Base-by-base conservation (phyloP, 1,140 invertebrate genomes). In the Reticulitermes speratus region DNA sequence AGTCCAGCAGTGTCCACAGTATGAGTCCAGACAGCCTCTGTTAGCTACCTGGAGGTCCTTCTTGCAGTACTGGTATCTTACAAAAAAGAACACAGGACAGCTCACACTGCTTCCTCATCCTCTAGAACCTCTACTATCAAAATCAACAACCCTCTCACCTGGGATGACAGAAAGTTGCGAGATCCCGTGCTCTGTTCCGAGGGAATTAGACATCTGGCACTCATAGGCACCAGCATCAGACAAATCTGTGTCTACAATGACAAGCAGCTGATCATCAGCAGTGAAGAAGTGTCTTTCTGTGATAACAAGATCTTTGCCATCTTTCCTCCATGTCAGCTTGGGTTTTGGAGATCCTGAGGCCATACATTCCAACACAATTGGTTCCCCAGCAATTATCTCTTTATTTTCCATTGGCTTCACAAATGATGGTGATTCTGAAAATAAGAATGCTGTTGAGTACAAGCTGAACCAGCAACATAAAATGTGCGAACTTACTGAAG, bases 321-420 rank as follows among this genome's bases (percentile, higher is more conserved):
- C 96, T 92, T 98, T 98, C 25, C 93, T 93, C 98, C 98, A 99
- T 21, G 93, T 94, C n/a, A 99, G 92, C 86, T 94, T 94, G 12
- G 98, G 97, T 89, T 96, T 95, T 8, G 97, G 97, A 48, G 95
- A 96, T 1, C 97, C 96, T 83, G 95, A 94, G 44, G 96, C 95
- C 92, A 97, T 95, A 90, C 98, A 99, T 89, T 98, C 96, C 52
- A 99, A 90, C 1, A 98, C 97, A 83, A 96, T 94, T 32, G 96
- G 95, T 83, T 95, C 94, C 1, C 97, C 97, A 75, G 93, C 93
- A 52, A 92, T 93, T 2, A 95, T 94, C 91, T 96, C 94, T 90
- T 97, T 97, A 87, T 96, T 94, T 89, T 95, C 95, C 95, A 98
- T 96, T 2, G 95, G 94, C 90, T 96, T 96, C 16, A 95, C 94